Evolutionary conservation across 2,888 invertebrate genomes (phyloP).

Genomic region (Spodoptera picta): DNA sequence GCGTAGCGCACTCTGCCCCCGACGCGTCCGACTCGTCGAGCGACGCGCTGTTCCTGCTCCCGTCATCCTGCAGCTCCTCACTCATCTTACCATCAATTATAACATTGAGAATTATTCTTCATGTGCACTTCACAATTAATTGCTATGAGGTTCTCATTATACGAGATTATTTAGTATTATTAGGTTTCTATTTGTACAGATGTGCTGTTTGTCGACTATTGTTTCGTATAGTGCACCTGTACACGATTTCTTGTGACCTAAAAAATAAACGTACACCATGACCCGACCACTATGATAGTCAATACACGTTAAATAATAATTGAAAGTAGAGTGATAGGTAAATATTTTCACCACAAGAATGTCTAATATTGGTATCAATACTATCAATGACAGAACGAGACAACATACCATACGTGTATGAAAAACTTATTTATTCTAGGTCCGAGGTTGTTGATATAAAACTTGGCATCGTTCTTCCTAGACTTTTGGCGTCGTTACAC

Average conservation of each 20-base stretch:
- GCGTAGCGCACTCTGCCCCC: conserved; percentile 44
- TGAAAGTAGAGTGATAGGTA: conserved; percentile 46
- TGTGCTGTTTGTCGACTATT: conserved; percentile 51
- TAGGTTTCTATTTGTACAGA: conserved; percentile 65
- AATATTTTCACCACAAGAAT: conserved; percentile 59
- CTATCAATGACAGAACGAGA: conserved; percentile 58
- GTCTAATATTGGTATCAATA: conserved; percentile 55
- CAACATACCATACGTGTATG: conserved; percentile 33
- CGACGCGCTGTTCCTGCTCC: conserved; percentile 70
- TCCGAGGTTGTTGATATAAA: conserved; percentile 65
- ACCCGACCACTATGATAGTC: conserved; percentile 39
- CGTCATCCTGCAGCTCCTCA: conserved; percentile 82
- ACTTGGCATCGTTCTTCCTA: conserved; percentile 79
- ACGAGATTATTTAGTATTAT: conserved; percentile 55
- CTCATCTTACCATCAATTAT: conserved; percentile 81
- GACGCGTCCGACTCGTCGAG: conserved; percentile 58
- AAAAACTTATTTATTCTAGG: conserved; percentile 59
- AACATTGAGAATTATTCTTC: conserved; percentile 65
- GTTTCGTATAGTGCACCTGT: conserved; percentile 31
- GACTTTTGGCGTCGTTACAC: conserved; percentile 86
- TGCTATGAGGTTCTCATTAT: conserved; percentile 76
- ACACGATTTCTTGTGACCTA: conserved; percentile 54
- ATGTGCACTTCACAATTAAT: conserved; percentile 55
- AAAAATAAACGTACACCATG: conserved; percentile 49
- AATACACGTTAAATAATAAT: conserved; percentile 42